Base-by-base conservation (phyloP, 1,140 invertebrate species). In the Leptinotarsa undecemlineata region DNA sequence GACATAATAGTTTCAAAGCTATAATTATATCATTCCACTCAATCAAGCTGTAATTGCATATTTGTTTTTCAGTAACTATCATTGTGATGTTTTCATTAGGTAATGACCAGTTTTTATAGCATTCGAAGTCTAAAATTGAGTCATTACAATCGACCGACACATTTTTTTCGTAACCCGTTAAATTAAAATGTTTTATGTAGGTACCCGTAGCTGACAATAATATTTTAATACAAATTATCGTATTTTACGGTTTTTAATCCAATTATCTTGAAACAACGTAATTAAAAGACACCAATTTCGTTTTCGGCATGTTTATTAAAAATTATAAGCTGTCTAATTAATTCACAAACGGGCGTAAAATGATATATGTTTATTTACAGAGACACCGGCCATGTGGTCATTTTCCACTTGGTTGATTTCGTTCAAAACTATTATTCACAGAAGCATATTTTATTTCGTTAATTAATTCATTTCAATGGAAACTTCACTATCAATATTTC, bases 171-270 rank as follows among this genome's bases (percentile, higher is more conserved):
- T 57, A 57, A 17, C 13, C 13, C 51, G 51, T 57, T 57, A 19
- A 57, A 57, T 57, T 57, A 57, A 57, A 57, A 57, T 57, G 51
- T 57, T 57, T 57, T 57, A 57, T 57, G 51, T 57, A 57, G 51
- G 51, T 57, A 57, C 51, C 51, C 51, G 51, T 57, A 57, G 33
- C 33, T 42, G 17, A 57, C 51, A 57, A 57, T 57, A 57, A 57
- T 17, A 57, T 57, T 57, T 57, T 57, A 57, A 57, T 57, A 57
- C 51, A 57, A 57, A 57, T 57, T 57, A 57, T 17, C 51, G n/a
- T 57, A 57, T 57, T 57, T 17, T 57, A 57, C 51, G 51, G 51
- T 57, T 57, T 57, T 57, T 19, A 57, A 19, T 17, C 33, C 51
- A 19, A n/a, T 57, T 57, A 57, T 57, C 51, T 57, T 57, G 51